These are phyloP conservation scores for Petrolisthes cinctipes DNA, from an alignment of 2,888 invertebrate genomes.

Conservation along the genomic window DNA sequence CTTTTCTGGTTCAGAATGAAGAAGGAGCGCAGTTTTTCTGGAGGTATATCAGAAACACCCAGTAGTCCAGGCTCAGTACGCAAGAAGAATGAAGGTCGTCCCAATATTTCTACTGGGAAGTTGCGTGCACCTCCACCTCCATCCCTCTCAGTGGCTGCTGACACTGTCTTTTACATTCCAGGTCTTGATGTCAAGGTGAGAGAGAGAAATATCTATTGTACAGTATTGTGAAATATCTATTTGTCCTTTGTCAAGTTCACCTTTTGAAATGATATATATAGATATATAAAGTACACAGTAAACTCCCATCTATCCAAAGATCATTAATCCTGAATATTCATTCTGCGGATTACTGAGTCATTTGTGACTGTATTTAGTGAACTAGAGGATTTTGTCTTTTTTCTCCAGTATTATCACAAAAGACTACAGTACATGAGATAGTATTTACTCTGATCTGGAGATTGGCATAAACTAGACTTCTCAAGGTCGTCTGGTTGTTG, in stretches of 20 bases:
- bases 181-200: constrained; percentile 87
- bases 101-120: constrained; percentile 43
- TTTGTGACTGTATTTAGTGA: no score
- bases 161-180: constrained; percentile 91
- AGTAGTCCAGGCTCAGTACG: constrained; percentile 71
- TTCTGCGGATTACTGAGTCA: no score
- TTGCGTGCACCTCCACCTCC: constrained; percentile 48
- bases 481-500: no score
- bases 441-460: no score
- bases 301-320: no score
- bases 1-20: constrained; percentile 72
- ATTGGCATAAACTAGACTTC: no score
- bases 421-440: no score
- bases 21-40: constrained; percentile 80
- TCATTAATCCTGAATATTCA: no score
- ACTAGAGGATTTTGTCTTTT: no score
- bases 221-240: constrained; percentile 17
- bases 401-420: no score
- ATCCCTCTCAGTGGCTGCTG: constrained; percentile 65
- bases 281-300: no score
- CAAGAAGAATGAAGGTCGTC: constrained; percentile 51
- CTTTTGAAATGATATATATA: neutral
- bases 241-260: neutral
- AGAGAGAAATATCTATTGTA: neutral
- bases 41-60: constrained; percentile 75